Conservation (phyloP, 2,797 vertebrate genomes). For the Lepus oiostolus region DNA sequence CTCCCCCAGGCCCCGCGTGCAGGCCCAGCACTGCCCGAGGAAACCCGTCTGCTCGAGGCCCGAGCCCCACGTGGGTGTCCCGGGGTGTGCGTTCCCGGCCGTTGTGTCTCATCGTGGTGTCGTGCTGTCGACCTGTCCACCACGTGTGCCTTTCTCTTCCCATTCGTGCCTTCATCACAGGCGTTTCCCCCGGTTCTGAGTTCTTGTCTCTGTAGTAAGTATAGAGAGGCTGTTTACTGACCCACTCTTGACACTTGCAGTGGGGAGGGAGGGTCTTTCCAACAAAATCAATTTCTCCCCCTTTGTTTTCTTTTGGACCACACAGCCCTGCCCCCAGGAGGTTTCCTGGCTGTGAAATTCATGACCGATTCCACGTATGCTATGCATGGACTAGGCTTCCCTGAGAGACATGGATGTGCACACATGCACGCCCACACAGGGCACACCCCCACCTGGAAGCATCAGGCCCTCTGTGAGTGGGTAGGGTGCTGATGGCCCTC, state of each 20-base stretch:
- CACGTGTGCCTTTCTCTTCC: slow-evolving; percentile 91
- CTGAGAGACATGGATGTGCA: neutral
- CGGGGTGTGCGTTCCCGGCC: slow-evolving; percentile 67
- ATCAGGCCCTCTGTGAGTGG: neutral
- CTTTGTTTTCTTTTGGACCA: slow-evolving; percentile 43
- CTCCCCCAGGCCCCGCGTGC: rapidly evolving
- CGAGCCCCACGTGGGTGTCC: slow-evolving; percentile 43
- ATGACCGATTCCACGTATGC: neutral
- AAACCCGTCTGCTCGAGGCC: slow-evolving; percentile 74
- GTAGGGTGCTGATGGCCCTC: neutral
- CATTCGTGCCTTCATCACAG: slow-evolving; percentile 91
- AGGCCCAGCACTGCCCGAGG: neutral
- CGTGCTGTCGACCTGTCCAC: slow-evolving; percentile 89
- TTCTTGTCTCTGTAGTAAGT: slow-evolving; percentile 96
- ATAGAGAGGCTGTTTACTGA: slow-evolving; percentile 88
- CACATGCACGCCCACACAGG: neutral
- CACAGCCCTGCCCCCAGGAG: slow-evolving; percentile 10
- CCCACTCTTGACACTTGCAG: slow-evolving; percentile 36
- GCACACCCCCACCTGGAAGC: neutral
- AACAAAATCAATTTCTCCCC: slow-evolving; percentile 49
- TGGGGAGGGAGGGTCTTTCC: slow-evolving; percentile 61
- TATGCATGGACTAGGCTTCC: slow-evolving; percentile 23
- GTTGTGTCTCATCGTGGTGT: slow-evolving; percentile 85
- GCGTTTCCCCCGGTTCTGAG: slow-evolving; percentile 93
- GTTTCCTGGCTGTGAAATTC: slow-evolving; percentile 51